Conservation (phyloP, 64 coral and sea anemone species). For the Pocillopora verrucosa region DNA sequence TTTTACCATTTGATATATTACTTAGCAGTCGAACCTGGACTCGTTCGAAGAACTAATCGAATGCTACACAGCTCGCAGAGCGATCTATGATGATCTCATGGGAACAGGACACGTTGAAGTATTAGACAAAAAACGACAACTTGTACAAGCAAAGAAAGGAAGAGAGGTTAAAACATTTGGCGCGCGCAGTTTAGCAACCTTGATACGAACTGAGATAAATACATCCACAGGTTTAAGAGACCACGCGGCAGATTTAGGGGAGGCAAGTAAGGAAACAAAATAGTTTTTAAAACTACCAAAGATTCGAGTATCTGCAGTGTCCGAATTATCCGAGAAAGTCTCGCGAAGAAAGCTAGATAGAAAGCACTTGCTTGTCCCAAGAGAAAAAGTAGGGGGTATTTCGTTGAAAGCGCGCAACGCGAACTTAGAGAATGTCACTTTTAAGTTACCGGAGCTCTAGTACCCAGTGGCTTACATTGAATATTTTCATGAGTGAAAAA, state of each 20-base stretch:
- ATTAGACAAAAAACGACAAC: constrained; percentile 65
- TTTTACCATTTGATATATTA: too few relatives aligned
- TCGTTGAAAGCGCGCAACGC: too few relatives aligned
- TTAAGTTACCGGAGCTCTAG: too few relatives aligned
- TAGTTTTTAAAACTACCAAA: constrained; percentile 8
- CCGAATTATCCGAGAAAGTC: too few relatives aligned
- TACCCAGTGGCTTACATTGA: too few relatives aligned
- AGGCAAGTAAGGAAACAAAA: constrained; percentile 21
- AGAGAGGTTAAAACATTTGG: constrained; percentile 52
- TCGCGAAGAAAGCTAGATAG: constrained; percentile 6
- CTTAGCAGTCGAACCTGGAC: too few relatives aligned
- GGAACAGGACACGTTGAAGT: constrained; percentile 57
- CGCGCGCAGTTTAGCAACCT: constrained; percentile 49
- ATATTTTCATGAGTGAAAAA: too few relatives aligned
- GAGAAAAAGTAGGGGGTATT: constrained; percentile 1
- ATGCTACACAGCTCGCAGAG: constrained; percentile 59
- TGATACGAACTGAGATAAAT: constrained; percentile 24
- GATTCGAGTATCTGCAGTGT: constrained; percentile 20
- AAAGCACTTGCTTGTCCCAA: constrained; percentile 12
- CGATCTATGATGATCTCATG: constrained; percentile 49
- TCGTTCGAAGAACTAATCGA: constrained; percentile 61
- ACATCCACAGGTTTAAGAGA: constrained; percentile 8
- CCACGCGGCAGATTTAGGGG: too few relatives aligned
- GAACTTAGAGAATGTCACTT: too few relatives aligned
- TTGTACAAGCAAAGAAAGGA: constrained; percentile 63